These are phyloP conservation scores for Denticeps clupeoides DNA, from an alignment of 2,797 vertebrate species.

Conservation along the genomic window DNA sequence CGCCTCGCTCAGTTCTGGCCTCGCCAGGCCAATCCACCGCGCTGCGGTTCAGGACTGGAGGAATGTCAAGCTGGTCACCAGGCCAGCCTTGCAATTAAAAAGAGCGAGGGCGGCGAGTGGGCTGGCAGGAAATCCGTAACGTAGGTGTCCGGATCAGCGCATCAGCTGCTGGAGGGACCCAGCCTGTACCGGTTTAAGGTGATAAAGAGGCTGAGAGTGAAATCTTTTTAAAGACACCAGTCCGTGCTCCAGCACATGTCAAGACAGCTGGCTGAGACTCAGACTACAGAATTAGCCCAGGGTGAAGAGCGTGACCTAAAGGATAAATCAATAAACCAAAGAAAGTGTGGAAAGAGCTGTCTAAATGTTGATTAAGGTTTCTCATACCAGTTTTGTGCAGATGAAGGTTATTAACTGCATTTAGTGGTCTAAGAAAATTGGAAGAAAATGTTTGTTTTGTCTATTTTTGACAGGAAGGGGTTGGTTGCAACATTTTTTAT, in stretches of 20 bases:
- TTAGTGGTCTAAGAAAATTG: too few relatives aligned
- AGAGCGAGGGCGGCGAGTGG: too few relatives aligned
- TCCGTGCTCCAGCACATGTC: not conserved
- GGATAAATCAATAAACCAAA: not conserved
- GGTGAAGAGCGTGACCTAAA: not conserved
- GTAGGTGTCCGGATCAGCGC: not conserved
- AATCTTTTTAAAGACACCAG: not conserved
- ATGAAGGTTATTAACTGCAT: too few relatives aligned
- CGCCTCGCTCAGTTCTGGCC: constrained; percentile 7
- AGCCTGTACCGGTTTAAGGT: not conserved
- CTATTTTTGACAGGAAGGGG: too few relatives aligned
- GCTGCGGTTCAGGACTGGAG: constrained; percentile 20
- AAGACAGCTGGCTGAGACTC: not conserved
- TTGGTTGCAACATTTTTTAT: too few relatives aligned
- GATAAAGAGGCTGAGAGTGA: not conserved
- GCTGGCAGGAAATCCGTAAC: too few relatives aligned
- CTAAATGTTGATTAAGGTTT: too few relatives aligned
- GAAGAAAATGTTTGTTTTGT: too few relatives aligned
- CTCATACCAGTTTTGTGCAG: too few relatives aligned
- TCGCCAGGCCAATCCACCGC: not conserved
- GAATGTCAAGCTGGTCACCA: constrained; percentile 21
- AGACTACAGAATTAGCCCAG: not conserved
- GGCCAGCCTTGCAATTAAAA: constrained; percentile 16
- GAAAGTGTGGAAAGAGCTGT: too few relatives aligned
- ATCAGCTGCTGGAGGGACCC: not conserved